Evolutionary conservation across 2,797 vertebrate genomes (phyloP).

Genomic region (Agapornis canus): DNA sequence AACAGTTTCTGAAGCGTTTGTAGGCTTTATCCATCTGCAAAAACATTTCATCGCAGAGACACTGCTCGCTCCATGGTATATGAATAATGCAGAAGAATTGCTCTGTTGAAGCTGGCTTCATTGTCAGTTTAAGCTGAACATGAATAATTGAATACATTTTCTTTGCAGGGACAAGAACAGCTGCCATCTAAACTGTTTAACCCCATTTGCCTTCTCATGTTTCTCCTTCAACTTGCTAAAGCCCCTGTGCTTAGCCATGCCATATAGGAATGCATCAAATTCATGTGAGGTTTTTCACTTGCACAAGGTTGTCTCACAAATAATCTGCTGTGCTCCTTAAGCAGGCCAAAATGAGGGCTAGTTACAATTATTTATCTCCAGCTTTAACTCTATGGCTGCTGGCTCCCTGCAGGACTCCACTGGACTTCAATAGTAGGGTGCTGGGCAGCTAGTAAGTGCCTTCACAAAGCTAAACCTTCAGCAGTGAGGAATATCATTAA

Average conservation of each 20-base stretch:
- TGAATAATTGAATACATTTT: constrained; percentile 72
- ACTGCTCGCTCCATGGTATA: neutral
- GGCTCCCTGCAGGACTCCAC: neutral
- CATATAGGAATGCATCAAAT: neutral
- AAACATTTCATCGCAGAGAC: neutral
- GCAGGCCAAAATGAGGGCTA: neutral
- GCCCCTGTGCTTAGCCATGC: neutral
- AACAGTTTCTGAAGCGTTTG: neutral
- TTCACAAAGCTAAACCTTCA: neutral
- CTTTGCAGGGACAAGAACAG: constrained; percentile 60
- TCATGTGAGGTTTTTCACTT: neutral
- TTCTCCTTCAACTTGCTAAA: constrained; percentile 36
- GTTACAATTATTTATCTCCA: neutral
- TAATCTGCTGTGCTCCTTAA: neutral
- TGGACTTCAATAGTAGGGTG: neutral
- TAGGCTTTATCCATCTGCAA: constrained; percentile 9
- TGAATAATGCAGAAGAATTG: constrained; percentile 65
- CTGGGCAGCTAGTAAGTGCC: neutral
- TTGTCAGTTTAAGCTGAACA: constrained; percentile 62
- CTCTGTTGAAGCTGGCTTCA: constrained; percentile 49
- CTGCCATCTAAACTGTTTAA: constrained; percentile 62
- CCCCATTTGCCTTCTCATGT: constrained; percentile 45
- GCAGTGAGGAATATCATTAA: neutral
- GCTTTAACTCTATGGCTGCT: neutral
- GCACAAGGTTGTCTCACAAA: neutral